Conservation (phyloP, 2,797 vertebrate genomes). For the Tarsius wallacei region DNA sequence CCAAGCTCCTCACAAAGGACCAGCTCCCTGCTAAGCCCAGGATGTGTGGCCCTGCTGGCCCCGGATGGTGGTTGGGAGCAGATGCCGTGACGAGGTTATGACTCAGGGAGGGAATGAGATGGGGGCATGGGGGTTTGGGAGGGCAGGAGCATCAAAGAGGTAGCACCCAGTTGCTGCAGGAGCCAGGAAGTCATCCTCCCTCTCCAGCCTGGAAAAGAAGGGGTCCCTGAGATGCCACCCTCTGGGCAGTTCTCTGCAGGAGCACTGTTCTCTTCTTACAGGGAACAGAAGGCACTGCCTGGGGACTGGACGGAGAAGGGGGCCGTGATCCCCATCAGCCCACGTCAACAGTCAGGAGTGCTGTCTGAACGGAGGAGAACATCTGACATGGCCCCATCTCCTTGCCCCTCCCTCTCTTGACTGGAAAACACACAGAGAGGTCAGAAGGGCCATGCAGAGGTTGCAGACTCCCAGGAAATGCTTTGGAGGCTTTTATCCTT, state of each 20-base stretch:
- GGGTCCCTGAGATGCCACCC: neutral
- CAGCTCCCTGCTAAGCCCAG: conserved; percentile 16
- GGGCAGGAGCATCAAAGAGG: conserved; percentile 4
- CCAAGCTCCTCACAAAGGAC: conserved; percentile 56
- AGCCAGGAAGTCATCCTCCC: conserved; percentile 5
- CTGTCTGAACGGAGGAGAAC: conserved; percentile 59
- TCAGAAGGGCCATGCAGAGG: conserved; percentile 76
- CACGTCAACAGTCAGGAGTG: neutral
- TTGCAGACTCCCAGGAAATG: conserved; percentile 83
- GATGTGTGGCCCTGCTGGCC: neutral
- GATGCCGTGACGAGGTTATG: neutral
- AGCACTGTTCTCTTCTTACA: neutral
- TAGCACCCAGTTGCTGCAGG: neutral
- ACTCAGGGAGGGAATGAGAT: neutral
- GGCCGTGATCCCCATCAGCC: conserved; percentile 50
- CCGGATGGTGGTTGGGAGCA: neutral
- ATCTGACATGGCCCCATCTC: conserved; percentile 71
- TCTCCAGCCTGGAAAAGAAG: neutral
- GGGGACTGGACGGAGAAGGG: neutral
- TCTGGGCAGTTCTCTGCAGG: neutral
- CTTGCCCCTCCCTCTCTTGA: conserved; percentile 62
- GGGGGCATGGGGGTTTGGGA: neutral
- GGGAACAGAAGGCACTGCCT: neutral
- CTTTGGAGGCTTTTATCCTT: conserved; percentile 82
- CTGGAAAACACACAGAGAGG: conserved; percentile 61